Conservation (phyloP, 1,140 invertebrate species). For the Drosophila rufa region DNA sequence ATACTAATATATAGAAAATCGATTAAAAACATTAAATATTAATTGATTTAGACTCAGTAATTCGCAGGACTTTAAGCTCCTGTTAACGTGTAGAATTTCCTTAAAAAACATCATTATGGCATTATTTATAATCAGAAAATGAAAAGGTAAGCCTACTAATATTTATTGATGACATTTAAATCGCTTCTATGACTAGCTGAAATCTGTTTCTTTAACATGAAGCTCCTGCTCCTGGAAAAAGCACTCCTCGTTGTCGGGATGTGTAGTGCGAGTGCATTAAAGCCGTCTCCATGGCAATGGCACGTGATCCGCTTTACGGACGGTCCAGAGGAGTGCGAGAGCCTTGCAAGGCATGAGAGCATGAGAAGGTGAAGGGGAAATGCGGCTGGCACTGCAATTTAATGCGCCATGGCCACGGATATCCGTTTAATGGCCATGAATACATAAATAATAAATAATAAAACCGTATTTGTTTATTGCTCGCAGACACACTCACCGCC, state of each 20-base stretch:
- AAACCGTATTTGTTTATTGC: conserved; percentile 82
- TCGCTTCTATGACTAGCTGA: not conserved
- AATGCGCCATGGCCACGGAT: conserved; percentile 79
- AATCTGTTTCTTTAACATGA: too few relatives aligned
- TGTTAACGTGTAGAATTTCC: too few relatives aligned
- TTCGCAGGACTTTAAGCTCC: too few relatives aligned
- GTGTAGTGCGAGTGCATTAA: conserved; percentile 38
- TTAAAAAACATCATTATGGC: too few relatives aligned
- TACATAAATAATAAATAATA: conserved; percentile 83
- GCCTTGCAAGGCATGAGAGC: conserved; percentile 15
- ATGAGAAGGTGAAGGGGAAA: conserved; percentile 2
- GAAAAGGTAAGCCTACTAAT: too few relatives aligned
- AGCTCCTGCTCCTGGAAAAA: not conserved
- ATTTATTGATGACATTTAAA: not conserved
- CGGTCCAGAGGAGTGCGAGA: conserved; percentile 2
- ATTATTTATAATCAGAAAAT: not conserved
- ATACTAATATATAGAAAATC: too few relatives aligned
- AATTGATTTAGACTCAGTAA: too few relatives aligned
- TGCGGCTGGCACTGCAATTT: conserved; percentile 63
- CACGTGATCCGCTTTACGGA: conserved; percentile 37
- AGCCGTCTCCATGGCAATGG: conserved; percentile 26
- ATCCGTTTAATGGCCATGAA: conserved; percentile 83
- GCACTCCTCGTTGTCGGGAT: not conserved
- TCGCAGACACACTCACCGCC: conserved; percentile 40
- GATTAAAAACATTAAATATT: too few relatives aligned